A percentile compares a stretch with the other conserved stretches of the same genome.
These are phyloP conservation scores for Congeria kusceri DNA, from an alignment of 2,888 invertebrate genomes.

Conservation along the genomic window DNA sequence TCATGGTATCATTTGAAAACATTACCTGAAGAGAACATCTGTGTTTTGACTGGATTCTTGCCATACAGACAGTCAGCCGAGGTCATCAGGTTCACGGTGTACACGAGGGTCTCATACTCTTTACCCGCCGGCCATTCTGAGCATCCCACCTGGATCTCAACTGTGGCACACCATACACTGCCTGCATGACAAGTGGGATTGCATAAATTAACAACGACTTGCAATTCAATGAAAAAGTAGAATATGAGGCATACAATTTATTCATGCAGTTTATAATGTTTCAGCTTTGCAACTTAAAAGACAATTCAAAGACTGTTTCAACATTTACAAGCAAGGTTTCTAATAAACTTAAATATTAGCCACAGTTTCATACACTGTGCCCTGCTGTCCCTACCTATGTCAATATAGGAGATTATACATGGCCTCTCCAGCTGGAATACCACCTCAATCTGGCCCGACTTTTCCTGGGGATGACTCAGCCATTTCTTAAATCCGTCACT, in stretches of 20 bases:
- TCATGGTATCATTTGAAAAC: no score
- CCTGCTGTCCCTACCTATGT: slow-evolving; percentile 71
- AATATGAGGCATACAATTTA: no score
- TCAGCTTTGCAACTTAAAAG: no score
- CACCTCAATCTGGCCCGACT: slow-evolving; percentile 71
- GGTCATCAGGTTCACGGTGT: slow-evolving; percentile 75
- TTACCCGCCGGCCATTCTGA: slow-evolving; percentile 79
- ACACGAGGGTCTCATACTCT: slow-evolving; percentile 71
- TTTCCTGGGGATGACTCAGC: slow-evolving; percentile 73
- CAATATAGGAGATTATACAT: slow-evolving; percentile 74
- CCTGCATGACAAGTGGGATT: slow-evolving; percentile 58
- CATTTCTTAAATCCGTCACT: slow-evolving; percentile 74
- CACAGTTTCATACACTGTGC: neutral
- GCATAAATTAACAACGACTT: no score
- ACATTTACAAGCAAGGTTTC: no score
- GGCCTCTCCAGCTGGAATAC: slow-evolving; percentile 77
- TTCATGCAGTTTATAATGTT: no score
- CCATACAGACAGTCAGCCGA: slow-evolving; percentile 70
- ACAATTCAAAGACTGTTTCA: no score
- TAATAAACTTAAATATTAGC: no score
- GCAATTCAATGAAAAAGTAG: no score
- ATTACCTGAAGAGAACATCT: slow-evolving; percentile 77
- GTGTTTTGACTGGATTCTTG: slow-evolving; percentile 66
- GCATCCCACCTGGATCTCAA: slow-evolving; percentile 79
- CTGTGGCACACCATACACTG: slow-evolving; percentile 75